phyloP scores from a whole-genome alignment of 2,888 invertebrate genomes.

The Phyto melanocephala region DNA sequence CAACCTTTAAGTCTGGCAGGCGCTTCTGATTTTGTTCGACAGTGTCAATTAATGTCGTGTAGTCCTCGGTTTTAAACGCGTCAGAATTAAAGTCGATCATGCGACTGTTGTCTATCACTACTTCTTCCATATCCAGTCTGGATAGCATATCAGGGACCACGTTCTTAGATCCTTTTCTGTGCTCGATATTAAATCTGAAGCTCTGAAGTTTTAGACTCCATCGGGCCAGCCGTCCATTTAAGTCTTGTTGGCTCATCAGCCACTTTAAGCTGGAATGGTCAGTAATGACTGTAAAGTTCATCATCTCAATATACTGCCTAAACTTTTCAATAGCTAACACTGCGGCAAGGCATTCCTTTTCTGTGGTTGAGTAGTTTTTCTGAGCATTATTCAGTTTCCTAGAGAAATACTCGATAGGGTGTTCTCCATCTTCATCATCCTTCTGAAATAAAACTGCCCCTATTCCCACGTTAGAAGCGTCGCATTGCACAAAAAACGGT shows the following conservation, averaged over 20 bases:
- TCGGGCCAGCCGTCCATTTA: conserved; percentile 64
- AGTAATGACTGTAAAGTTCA: conserved; percentile 38
- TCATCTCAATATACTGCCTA: conserved; percentile 46
- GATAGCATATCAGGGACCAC: not conserved
- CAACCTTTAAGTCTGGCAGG: not conserved
- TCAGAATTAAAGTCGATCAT: not conserved
- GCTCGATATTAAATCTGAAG: conserved; percentile 61
- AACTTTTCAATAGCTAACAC: conserved; percentile 42
- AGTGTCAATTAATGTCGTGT: not conserved
- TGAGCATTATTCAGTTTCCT: conserved; percentile 10
- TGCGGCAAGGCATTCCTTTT: conserved; percentile 26
- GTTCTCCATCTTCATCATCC: conserved; percentile 25
- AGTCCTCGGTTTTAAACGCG: not conserved
- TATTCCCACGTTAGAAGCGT: conserved; percentile 24
- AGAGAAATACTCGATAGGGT: conserved; percentile 32
- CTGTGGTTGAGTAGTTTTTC: not conserved
- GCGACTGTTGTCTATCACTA: not conserved
- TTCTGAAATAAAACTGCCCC: conserved; percentile 37
- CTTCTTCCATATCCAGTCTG: not conserved
- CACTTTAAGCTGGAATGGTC: conserved; percentile 35
- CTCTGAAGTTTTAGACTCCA: conserved; percentile 67
- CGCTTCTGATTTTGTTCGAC: not conserved
- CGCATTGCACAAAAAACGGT: conserved; percentile 5
- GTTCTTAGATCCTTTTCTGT: conserved; percentile 61
- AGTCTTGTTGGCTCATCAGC: conserved; percentile 26